These are phyloP conservation scores for Holacanthella duospinosa DNA, from an alignment of 2,888 invertebrate genomes.

Conservation along the genomic window DNA sequence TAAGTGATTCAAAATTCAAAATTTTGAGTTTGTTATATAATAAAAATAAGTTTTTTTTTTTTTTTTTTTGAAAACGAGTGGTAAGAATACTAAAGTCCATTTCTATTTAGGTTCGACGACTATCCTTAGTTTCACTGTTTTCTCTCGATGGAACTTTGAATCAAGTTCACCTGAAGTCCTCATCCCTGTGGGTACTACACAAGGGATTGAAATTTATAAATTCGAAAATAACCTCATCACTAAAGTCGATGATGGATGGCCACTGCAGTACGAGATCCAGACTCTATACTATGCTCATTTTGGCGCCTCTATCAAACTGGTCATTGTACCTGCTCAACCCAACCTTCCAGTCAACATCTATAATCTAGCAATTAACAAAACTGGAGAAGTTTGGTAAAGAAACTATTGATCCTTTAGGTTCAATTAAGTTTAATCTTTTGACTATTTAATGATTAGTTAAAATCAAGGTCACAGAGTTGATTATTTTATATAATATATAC, in stretches of 20 bases:
- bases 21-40: too few relatives aligned
- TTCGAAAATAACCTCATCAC: slow-evolving; percentile 6
- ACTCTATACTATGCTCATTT: slow-evolving; percentile 15
- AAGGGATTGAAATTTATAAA: slow-evolving; percentile 15
- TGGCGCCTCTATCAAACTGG: slow-evolving; percentile 11
- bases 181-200: slow-evolving; percentile 14
- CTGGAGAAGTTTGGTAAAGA: slow-evolving; percentile 23
- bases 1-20: too few relatives aligned
- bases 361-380: slow-evolving; percentile 13
- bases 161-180: slow-evolving; percentile 16
- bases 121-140: slow-evolving; percentile 15
- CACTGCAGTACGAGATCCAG: slow-evolving; percentile 20
- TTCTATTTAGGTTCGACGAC: too few relatives aligned
- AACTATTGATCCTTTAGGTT: background rate
- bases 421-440: background rate
- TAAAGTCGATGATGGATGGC: slow-evolving; percentile 17
- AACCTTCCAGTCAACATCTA: slow-evolving; percentile 20
- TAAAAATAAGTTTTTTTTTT: too few relatives aligned
- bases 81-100: too few relatives aligned
- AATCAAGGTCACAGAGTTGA: background rate
- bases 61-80: too few relatives aligned
- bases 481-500: too few relatives aligned
- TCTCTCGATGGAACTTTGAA: slow-evolving; percentile 25
- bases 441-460: background rate
- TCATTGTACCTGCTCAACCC: slow-evolving; percentile 17